These are phyloP conservation scores for Heliconius hewitsoni DNA, from an alignment of 1,140 invertebrate species.

Conservation along the genomic window DNA sequence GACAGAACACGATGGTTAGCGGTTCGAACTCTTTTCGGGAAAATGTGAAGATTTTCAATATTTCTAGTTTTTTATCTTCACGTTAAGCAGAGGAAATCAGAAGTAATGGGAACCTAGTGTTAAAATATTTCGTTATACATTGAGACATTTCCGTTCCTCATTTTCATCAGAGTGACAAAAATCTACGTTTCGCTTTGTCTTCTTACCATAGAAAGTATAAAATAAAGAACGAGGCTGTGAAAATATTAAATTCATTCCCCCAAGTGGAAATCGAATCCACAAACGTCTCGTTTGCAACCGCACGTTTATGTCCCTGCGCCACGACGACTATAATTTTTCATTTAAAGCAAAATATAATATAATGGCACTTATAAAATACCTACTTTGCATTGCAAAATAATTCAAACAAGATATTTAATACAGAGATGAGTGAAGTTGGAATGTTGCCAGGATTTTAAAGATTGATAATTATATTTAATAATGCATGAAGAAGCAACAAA, in stretches of 20 bases:
- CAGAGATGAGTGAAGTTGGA: not conserved
- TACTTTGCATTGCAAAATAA: slow-evolving; percentile 3
- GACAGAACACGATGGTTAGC: not conserved
- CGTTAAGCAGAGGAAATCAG: no score
- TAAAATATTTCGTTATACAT: no score
- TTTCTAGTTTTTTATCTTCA: no score
- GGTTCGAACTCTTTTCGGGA: not conserved
- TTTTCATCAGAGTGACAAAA: no score
- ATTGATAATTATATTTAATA: slow-evolving; percentile 7
- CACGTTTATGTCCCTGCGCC: not conserved
- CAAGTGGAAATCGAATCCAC: no score
- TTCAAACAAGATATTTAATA: slow-evolving; percentile 9
- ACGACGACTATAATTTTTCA: not conserved
- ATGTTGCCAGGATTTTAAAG: not conserved
- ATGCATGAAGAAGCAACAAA: not conserved
- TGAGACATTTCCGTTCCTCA: no score
- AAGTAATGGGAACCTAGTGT: no score
- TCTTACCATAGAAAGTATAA: no score
- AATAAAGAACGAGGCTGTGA: no score
- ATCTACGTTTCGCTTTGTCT: no score
- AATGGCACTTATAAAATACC: not conserved
- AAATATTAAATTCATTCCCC: no score
- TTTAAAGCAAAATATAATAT: not conserved
- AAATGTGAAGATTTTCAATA: not conserved
- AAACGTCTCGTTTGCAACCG: no score